These are phyloP conservation scores for Polyergus mexicanus DNA, from an alignment of 1,140 invertebrate genomes.

Conservation along the genomic window DNA sequence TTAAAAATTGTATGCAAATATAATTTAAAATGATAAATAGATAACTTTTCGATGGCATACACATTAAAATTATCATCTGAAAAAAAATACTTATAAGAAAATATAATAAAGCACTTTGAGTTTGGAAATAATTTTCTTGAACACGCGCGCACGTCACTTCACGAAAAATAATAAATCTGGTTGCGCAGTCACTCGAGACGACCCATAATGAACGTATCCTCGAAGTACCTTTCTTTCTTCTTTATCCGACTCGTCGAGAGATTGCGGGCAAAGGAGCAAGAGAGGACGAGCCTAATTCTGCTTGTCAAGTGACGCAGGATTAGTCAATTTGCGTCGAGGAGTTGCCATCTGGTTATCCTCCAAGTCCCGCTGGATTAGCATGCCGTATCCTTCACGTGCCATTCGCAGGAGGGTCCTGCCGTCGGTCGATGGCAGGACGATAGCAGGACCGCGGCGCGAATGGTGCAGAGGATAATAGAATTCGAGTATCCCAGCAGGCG, in stretches of 20 bases:
- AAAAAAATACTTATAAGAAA: neutral
- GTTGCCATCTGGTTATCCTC: constrained; percentile 76
- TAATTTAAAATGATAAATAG: neutral
- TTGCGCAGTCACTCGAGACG: constrained; percentile 1
- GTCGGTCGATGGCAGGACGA: constrained; percentile 52
- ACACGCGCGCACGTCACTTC: neutral
- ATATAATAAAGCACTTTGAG: neutral
- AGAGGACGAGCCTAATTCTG: constrained; percentile 48
- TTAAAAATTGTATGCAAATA: neutral
- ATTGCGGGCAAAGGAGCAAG: neutral
- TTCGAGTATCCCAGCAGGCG: constrained; percentile 40
- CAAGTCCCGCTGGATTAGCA: constrained; percentile 69
- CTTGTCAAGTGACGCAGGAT: constrained; percentile 76
- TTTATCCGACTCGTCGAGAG: neutral
- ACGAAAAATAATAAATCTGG: constrained; percentile 48
- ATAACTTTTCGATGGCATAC: neutral
- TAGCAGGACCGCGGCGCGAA: constrained; percentile 50
- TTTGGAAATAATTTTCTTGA: constrained; percentile 22
- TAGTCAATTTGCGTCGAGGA: constrained; percentile 78
- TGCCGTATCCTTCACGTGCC: constrained; percentile 72
- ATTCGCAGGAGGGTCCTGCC: constrained; percentile 64
- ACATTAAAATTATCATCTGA: neutral
- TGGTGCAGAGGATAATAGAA: constrained; percentile 57
- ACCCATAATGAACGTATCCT: constrained; percentile 34
- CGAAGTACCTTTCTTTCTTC: neutral